phyloP scores from a whole-genome alignment of 2,797 vertebrate species.

The Buceros bicornis region DNA sequence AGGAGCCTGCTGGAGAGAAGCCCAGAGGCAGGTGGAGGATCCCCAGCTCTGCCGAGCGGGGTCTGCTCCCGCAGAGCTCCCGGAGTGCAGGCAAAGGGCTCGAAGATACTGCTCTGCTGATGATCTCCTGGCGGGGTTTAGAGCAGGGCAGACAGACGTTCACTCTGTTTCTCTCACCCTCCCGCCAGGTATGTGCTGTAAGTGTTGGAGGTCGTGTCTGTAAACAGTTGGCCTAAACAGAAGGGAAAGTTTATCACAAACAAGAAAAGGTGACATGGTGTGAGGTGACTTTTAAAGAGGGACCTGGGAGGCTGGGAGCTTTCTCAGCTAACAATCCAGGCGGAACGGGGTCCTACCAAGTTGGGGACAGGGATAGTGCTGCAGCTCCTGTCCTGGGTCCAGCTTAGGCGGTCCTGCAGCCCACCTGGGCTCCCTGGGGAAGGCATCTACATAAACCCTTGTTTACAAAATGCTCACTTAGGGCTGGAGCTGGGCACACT shows the following conservation, averaged over 20 bases:
- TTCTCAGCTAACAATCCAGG: background rate
- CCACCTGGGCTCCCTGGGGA: background rate
- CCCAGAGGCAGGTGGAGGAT: background rate
- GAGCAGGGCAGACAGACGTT: background rate
- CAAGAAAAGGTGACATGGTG: background rate
- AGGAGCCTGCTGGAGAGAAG: background rate
- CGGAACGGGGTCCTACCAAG: background rate
- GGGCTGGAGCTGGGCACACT: background rate
- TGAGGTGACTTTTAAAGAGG: background rate
- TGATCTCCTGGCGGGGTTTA: background rate
- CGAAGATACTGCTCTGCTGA: background rate
- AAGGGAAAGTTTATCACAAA: background rate
- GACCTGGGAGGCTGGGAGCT: background rate
- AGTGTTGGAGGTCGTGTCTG: accelerated
- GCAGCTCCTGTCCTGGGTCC: background rate
- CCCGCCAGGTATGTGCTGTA: background rate
- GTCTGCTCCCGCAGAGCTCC: background rate
- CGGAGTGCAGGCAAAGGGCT: background rate
- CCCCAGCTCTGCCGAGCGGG: background rate
- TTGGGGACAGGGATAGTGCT: no score
- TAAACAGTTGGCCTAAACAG: background rate
- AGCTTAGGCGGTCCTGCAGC: background rate
- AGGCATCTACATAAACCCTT: background rate
- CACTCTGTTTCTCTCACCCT: background rate
- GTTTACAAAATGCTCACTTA: background rate